Conservation (phyloP, 2,113 vertebrate species). For the Mus spicilegus region DNA sequence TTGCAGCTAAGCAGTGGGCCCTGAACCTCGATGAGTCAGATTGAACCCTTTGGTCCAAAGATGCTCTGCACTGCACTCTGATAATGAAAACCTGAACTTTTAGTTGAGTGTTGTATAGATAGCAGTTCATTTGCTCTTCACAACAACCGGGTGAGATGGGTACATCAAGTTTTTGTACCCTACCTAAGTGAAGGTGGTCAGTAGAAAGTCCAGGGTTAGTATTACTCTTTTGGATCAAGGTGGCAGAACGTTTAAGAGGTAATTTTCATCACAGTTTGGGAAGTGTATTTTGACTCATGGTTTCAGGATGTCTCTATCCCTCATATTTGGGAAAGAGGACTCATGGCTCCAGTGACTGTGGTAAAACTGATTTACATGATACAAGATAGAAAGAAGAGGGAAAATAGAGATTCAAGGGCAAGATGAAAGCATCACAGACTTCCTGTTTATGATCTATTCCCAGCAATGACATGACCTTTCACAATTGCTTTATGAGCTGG, state of each 20-base stretch:
- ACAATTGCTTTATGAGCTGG: not conserved
- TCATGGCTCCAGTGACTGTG: not conserved
- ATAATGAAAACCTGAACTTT: not conserved
- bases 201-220: not conserved
- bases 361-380: not conserved
- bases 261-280: not conserved
- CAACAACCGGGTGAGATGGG: not conserved
- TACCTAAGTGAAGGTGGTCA: not conserved
- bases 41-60: not conserved
- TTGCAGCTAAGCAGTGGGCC: not conserved
- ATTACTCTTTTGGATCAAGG: not conserved
- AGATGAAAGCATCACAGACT: not conserved
- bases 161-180: not conserved
- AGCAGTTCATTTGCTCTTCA: not conserved
- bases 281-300: not conserved
- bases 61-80: not conserved
- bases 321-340: not conserved
- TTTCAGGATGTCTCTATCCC: not conserved
- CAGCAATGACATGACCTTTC: not conserved
- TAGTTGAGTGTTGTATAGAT: not conserved
- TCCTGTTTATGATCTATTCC: no score
- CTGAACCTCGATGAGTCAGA: not conserved
- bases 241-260: not conserved
- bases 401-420: not conserved
- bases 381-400: not conserved